Evolutionary conservation across 2,797 vertebrate genomes (phyloP).

Genomic region (Pangasius larnaudii): DNA sequence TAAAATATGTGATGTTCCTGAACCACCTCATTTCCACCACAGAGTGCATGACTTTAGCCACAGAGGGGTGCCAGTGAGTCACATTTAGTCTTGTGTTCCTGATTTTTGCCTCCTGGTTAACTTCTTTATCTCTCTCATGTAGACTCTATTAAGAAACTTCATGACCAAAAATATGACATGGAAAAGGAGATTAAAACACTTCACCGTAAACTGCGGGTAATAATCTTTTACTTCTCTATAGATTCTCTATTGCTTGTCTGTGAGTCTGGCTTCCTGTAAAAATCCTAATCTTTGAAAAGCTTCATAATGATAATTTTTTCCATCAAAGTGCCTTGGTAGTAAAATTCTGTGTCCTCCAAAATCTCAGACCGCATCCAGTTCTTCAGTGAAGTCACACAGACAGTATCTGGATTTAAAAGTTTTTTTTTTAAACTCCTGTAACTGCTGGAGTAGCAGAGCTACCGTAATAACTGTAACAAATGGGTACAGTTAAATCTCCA

Average conservation of each 20-base stretch:
- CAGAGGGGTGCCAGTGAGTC: conserved; percentile 35
- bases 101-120: not conserved
- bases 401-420: not conserved
- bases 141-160: conserved; percentile 86
- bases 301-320: not conserved
- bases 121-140: conserved; percentile 16
- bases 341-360: not conserved
- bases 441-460: not conserved
- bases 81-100: not conserved
- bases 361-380: not conserved
- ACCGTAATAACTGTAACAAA: not conserved
- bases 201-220: conserved; percentile 82
- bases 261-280: not conserved
- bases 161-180: conserved; percentile 88
- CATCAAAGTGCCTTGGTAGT: not conserved
- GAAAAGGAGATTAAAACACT: conserved; percentile 88
- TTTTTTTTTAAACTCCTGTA: not conserved
- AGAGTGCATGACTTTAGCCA: conserved; percentile 28
- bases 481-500: not conserved
- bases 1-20: not conserved
- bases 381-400: not conserved
- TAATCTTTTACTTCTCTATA: not conserved
- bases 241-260: not conserved
- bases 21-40: not conserved
- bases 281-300: not conserved